Conservation (phyloP, 37 sponge, comb jelly and placozoan species). For the Hexactinellida sp. region DNA sequence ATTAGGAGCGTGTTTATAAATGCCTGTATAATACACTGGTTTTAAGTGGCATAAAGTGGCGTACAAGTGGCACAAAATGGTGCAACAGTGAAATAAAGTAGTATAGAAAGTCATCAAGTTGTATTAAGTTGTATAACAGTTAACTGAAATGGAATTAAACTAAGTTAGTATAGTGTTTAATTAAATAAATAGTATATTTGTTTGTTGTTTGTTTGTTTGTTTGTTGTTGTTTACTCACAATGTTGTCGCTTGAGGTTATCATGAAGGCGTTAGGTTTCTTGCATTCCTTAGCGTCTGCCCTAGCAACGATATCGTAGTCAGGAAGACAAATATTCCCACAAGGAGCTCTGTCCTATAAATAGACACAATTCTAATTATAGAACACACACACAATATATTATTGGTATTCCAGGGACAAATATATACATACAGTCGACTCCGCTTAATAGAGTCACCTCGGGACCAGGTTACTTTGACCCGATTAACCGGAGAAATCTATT, state of each 20-base stretch:
- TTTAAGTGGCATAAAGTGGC: no score
- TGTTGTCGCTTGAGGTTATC: background rate
- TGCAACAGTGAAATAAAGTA: no score
- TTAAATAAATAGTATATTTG: background rate
- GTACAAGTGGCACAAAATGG: no score
- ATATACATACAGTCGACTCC: no score
- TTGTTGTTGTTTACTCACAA: background rate
- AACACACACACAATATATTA: background rate
- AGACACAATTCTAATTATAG: background rate
- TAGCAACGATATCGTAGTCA: constrained; percentile 47
- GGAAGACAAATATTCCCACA: constrained; percentile 62
- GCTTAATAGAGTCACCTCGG: no score
- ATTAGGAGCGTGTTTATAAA: no score
- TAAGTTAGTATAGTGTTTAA: background rate
- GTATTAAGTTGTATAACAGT: no score
- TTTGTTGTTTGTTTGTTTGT: constrained; percentile 1
- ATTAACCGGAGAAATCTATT: no score
- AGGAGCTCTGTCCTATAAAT: constrained; percentile 52
- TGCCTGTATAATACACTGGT: no score
- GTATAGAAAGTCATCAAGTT: no score
- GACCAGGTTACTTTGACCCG: no score
- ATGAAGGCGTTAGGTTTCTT: constrained; percentile 27
- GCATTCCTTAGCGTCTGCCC: constrained; percentile 34
- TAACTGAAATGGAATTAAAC: background rate
- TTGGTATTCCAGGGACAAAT: no score